Base-by-base conservation (phyloP, 2,797 vertebrate genomes). In the Synaphobranchus kaupii region DNA sequence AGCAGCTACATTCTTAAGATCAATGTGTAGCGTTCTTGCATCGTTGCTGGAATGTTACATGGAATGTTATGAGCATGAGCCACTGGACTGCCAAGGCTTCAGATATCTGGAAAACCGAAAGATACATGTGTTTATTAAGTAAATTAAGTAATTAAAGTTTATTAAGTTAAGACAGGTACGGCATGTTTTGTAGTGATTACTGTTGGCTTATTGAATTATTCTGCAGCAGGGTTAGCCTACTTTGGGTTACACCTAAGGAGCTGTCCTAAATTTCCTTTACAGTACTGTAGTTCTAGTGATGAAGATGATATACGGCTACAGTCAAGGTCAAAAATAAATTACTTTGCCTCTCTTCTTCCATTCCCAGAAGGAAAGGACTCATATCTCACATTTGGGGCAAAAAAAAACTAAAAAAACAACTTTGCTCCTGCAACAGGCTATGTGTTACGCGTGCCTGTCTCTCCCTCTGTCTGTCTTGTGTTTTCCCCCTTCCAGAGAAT, bases 291-390 rank as follows among this genome's bases (percentile, higher is more conserved):
- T 54, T 54, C 2, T 54, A 54, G 76, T 83, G 85, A 71, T 71
- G 86, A 86, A 86, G 85, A 88, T 93, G 93, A 94, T 92, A 89
- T 63, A 2, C 39, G 39, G 39, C 68, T 34, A 4, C 68, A 34
- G 28, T 31, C 12, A 73, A 12, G 31, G 13, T 28, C 39, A 73
- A 34, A 73, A 73, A 34, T 73, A 73, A 39, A 34, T 73, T 9
- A 73, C 31, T 73, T 31, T 34, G 31, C 28, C 12, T 25, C 66
- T 13, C 66, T 71, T 12, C 25, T 12, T 71, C 66, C 10, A 17
- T 73, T 73, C 28, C n/a, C 63, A 68, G 17, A 20, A 28, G 63
- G 63, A 28, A 25, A 28, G 63, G 31, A 73, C 13, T 39, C 4
- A 10, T 63, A 1, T 22, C 15, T 63, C 1, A n/a, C 60, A 63